Evolutionary conservation across 2,888 invertebrate genomes (phyloP).

Genomic region (Cheilosia scutellata): DNA sequence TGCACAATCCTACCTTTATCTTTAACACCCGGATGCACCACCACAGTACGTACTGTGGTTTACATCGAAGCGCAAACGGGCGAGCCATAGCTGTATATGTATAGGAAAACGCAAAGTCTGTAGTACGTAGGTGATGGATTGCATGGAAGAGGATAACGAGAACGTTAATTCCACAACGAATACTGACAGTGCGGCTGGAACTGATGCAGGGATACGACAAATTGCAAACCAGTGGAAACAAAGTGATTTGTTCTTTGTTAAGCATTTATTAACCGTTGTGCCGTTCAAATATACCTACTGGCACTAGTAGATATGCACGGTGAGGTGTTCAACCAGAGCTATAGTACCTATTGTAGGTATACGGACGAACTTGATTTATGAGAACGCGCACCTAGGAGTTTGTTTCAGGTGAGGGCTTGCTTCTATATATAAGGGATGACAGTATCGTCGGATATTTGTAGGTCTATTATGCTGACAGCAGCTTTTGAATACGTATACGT

Average conservation of each 20-base stretch:
- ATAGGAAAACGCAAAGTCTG: slow-evolving; percentile 20
- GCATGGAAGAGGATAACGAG: slow-evolving; percentile 58
- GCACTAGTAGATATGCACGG: background rate
- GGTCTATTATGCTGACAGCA: background rate
- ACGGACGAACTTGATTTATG: slow-evolving; percentile 3
- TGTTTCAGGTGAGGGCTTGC: background rate
- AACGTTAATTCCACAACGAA: slow-evolving; percentile 67
- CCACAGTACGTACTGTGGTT: slow-evolving; percentile 47
- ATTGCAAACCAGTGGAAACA: slow-evolving; percentile 71
- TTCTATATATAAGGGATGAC: background rate
- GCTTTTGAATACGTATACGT: background rate
- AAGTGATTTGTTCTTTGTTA: slow-evolving; percentile 71
- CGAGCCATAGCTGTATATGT: background rate
- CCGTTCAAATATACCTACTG: slow-evolving; percentile 6
- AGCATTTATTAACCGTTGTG: slow-evolving; percentile 32
- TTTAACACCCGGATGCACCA: slow-evolving; percentile 55
- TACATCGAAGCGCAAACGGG: slow-evolving; percentile 24
- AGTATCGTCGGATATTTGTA: background rate
- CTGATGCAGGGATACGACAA: slow-evolving; percentile 54
- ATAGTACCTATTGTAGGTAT: background rate
- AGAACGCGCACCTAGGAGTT: background rate
- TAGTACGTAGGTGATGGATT: slow-evolving; percentile 49
- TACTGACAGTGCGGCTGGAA: slow-evolving; percentile 50
- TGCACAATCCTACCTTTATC: slow-evolving; percentile 49
- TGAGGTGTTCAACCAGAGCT: background rate